Base-by-base conservation (phyloP, 2,113 vertebrate species). In the Chamaetylas fuelleborni region DNA sequence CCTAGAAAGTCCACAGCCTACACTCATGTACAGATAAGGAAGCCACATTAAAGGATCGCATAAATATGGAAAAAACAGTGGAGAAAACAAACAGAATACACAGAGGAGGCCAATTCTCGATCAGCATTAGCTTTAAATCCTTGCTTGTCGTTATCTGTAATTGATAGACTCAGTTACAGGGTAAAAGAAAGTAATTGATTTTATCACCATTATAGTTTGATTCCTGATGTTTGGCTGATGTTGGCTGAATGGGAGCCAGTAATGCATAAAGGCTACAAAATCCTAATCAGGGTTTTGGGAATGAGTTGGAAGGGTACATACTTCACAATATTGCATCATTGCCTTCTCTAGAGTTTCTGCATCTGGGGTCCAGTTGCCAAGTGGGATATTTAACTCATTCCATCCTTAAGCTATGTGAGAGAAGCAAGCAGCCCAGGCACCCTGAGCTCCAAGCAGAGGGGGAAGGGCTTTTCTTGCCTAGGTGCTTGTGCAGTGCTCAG, bases 401-500 rank as follows among this genome's bases (percentile, higher is more conserved):
- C 4, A 4, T 48, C 58, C 22, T 56, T 36, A 25, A 45, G 2
- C 11, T 28, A 0, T 24, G 28, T n/a, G 29, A 77, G 26, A 92
- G 19, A 61, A 77, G 31, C 7, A 62, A 85, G 40, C 2, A 23
- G 24, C 36, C 8, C 9, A 29, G 10, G 13, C 19, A n/a, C 5
- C 26, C 50, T 64, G 3, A 3, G 11, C 20, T 31, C 18, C 47
- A 74, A 43, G 22, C 8, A n/a, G 19, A 70, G 36, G 51, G 7
- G 4, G 11, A 34, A 74, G 20, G 34, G 3, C 3, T 47, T 45
- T 45, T 48, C 24, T 65, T 67, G 18, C 54, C 24, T 15, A 2
- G 3, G 23, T 36, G 2, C 22, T 36, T 53, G 14, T 24, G 11
- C 1, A 0, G 4, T 3, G 23, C 10, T 61, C 45, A 58, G 45